Base-by-base conservation (phyloP, 2,888 invertebrate genomes). In the Flexamia atlantica region DNA sequence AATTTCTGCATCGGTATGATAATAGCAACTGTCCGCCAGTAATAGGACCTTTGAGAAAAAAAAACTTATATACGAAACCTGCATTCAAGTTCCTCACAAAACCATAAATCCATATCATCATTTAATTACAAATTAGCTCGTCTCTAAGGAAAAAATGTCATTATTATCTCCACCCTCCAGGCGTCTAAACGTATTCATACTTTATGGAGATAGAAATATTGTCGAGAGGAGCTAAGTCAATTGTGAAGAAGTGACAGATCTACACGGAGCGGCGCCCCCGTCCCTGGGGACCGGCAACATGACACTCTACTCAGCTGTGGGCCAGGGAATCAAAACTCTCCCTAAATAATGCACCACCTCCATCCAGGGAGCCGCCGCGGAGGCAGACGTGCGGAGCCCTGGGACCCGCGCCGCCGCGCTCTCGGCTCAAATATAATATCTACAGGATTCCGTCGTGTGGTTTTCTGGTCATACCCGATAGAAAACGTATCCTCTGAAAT, bases 261-360 rank as follows among this genome's bases (percentile, higher is more conserved):
- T 68, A 46, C 70, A 74, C 40, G n/a, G 83, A 42, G 36, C 46
- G 53, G 60, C 53, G 53, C 23, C 50, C 32, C n/a, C n/a, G 50
- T 46, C 83, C 83, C 83, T 10, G 10, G 83, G 50, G 80, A 83
- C 32, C 25, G 36, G 40, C 68, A 53, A 83, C 83, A 83, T 79
- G 83, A 83, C 83, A 83, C 83, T 83, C 79, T 68, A 83, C 83
- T 83, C 80, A 80, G 80, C 70, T 70, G 83, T 60, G 30, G 60
- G 57, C 83, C 32, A 42, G 14, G n/a, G 70, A 32, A 82, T 50
- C 82, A 36, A 68, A 72, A 82, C 50, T 82, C 72, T 40, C 70
- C 82, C 72, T 82, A 81, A 81, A 76, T 76, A 76, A 76, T 76
- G 76, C 76, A 76, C 72, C 72, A 28, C 64, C 40, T 72, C 72